Evolutionary conservation across 2,888 invertebrate genomes (phyloP).

Genomic region (Mythimna ferrago): DNA sequence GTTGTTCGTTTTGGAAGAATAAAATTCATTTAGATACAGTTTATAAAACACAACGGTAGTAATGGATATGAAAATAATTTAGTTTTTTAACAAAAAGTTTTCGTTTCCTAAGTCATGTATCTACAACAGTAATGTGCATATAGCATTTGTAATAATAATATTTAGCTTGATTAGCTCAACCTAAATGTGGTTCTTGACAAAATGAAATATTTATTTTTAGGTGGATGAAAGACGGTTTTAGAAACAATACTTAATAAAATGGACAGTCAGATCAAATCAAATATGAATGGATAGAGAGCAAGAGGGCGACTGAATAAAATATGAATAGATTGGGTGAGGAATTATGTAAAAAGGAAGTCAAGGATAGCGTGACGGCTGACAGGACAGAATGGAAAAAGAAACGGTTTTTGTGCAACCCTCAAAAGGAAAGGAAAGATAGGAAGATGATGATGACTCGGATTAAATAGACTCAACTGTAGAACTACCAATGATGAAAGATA

Average conservation of each 20-base stretch:
- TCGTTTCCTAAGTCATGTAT: no score
- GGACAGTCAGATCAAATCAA: background rate
- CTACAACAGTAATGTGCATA: background rate
- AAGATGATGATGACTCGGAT: background rate
- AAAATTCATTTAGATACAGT: background rate
- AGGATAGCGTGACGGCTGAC: background rate
- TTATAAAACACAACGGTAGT: no score
- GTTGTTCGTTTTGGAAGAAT: constrained; percentile 3
- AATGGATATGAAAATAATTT: background rate
- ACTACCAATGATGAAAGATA: background rate
- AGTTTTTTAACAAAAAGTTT: background rate
- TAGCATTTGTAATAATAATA: background rate
- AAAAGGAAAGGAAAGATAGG: background rate
- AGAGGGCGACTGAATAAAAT: background rate
- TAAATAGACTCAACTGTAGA: background rate
- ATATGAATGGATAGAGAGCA: background rate
- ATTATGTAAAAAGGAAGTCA: background rate
- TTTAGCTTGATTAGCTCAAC: background rate
- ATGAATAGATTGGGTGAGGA: background rate
- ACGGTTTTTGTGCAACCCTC: no score
- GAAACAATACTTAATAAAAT: background rate
- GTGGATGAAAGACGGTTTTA: background rate
- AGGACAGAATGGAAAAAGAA: background rate
- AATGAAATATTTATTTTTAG: background rate
- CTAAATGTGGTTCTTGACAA: background rate